phyloP scores from a whole-genome alignment of 2,888 invertebrate genomes.

The Periphyllus acericola region DNA sequence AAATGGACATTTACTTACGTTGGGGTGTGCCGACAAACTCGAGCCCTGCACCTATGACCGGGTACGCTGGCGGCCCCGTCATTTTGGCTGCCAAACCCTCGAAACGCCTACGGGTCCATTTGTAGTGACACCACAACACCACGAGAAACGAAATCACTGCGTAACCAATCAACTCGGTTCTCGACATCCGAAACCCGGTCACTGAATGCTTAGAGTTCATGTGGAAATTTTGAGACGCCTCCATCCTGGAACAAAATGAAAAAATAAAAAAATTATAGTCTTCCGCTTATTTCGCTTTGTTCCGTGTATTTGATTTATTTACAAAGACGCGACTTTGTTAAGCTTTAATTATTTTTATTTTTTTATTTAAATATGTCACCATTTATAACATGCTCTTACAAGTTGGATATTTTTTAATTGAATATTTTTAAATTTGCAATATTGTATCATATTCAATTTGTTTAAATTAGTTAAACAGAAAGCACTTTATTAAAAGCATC shows the following conservation, averaged over 20 bases:
- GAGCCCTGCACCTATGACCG: conserved; percentile 63
- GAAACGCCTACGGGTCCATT: conserved; percentile 63
- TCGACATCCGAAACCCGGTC: neutral
- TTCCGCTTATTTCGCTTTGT: neutral
- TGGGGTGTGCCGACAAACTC: conserved; percentile 63
- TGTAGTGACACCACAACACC: conserved; percentile 46
- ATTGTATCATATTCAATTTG: too few relatives aligned
- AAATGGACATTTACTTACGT: conserved; percentile 62
- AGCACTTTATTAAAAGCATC: too few relatives aligned
- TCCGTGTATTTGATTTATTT: neutral
- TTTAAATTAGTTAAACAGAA: too few relatives aligned
- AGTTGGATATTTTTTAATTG: too few relatives aligned
- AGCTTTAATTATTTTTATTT: neutral
- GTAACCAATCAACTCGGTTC: conserved; percentile 64
- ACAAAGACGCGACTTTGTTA: neutral
- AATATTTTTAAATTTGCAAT: too few relatives aligned
- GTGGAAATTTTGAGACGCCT: conserved; percentile 30
- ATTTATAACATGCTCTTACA: too few relatives aligned
- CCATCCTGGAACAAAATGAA: conserved; percentile 11
- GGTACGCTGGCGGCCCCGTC: conserved; percentile 64
- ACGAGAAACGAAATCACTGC: conserved; percentile 62
- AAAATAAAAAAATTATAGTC: neutral
- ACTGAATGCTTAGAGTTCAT: neutral
- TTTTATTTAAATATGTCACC: neutral
- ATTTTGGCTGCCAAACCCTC: conserved; percentile 63